Conservation (phyloP, 2,113 vertebrate species). For the Phalacrocorax aristotelis region DNA sequence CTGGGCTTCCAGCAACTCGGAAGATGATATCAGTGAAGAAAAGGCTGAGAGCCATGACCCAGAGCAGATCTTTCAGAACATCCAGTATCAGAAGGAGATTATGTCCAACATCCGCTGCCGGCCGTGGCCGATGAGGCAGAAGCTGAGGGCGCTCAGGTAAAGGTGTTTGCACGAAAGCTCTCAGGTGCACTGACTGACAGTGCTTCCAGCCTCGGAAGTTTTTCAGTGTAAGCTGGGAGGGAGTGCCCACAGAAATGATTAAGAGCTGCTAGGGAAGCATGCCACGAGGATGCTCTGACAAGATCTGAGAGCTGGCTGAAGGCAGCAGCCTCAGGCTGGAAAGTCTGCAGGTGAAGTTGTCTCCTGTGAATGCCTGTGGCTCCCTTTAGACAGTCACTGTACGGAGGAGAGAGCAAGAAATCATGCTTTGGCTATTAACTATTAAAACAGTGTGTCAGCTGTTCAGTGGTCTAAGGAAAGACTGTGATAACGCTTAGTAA, state of each 20-base stretch:
- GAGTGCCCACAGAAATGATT: background rate
- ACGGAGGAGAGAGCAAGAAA: background rate
- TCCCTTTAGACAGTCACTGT: background rate
- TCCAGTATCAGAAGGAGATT: slow-evolving; percentile 96
- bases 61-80: slow-evolving; percentile 96
- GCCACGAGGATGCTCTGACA: background rate
- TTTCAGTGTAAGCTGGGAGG: background rate
- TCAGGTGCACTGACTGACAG: background rate
- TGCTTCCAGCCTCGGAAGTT: background rate
- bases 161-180: background rate
- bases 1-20: slow-evolving; percentile 78
- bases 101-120: slow-evolving; percentile 90
- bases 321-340: background rate
- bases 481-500: background rate
- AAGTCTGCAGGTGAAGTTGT: background rate
- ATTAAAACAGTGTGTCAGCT: background rate
- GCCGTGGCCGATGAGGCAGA: slow-evolving; percentile 95
- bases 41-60: slow-evolving; percentile 88
- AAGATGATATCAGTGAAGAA: slow-evolving; percentile 82
- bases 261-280: background rate
- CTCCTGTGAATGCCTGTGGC: background rate
- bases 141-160: slow-evolving; percentile 90
- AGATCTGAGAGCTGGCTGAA: background rate
- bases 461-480: background rate
- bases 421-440: background rate